A percentile compares a stretch with the other conserved stretches of the same genome.
Conservation (phyloP, 2,888 invertebrate species). For the Tipula confusa region DNA sequence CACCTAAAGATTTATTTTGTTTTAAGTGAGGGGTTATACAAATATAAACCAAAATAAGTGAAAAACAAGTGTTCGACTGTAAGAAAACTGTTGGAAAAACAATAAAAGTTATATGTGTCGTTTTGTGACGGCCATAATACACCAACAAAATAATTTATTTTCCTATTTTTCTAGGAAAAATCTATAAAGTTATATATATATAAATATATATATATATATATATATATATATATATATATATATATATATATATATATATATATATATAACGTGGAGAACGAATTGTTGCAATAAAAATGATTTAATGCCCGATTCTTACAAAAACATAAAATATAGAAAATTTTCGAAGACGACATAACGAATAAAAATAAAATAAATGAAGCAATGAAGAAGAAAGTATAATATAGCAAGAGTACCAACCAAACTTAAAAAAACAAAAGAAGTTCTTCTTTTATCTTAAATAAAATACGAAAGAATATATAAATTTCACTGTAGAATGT, state of each 20-base stretch:
- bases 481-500: not conserved
- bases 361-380: not conserved
- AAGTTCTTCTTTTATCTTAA: not conserved
- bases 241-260: too few species aligned
- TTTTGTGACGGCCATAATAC: not conserved
- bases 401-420: not conserved
- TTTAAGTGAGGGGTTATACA: not conserved
- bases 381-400: not conserved
- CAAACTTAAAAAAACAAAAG: not conserved
- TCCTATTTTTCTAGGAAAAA: not conserved
- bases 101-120: not conserved
- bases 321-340: not conserved
- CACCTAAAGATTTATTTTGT: not conserved
- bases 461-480: not conserved
- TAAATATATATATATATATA: too few species aligned
- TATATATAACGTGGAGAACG: too few species aligned
- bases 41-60: not conserved
- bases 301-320: not conserved
- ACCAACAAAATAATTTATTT: not conserved
- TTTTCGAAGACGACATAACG: not conserved
- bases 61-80: not conserved
- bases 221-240: too few species aligned
- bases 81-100: not conserved
- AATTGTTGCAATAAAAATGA: constrained; percentile 16
- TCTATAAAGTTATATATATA: too few species aligned